Base-by-base conservation (phyloP, 2,888 invertebrate species). In the Mimachlamys varia region DNA sequence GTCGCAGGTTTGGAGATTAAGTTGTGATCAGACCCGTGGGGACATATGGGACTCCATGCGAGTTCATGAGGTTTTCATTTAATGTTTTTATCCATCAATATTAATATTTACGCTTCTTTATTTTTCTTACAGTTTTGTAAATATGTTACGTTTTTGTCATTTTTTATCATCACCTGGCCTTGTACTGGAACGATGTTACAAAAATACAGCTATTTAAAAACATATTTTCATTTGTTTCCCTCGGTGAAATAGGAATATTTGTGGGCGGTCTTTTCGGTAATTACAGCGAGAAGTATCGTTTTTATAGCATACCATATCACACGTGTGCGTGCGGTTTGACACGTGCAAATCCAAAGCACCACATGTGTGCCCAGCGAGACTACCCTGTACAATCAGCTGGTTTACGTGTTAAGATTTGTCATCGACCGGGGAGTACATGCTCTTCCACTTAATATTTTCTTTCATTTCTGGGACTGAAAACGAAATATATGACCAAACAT, bases 91-190 rank as follows among this genome's bases (percentile, higher is more conserved):
- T 22, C 33, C 76, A 27, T 76, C 76, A 76, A 76, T 76, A 76
- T 76, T 33, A 76, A 76, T 33, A 22, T 33, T 33, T 2, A n/a
- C 15, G 17, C 22, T 76, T 76, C 33, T 76, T 76, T 76, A 33
- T 27, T 33, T 76, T 12, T 33, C 13, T 76, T 76, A 17, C 13
- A 76, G 10, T 76, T 76, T 33, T 27, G 17, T 76, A 76, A 76
- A 76, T 76, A 76, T 27, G n/a, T 33, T 33, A 27, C 76, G 76
- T 76, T 76, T 76, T 76, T 76, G 76, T 76, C 76, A 76, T 76
- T 76, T 76, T 76, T 33, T 1, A 33, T 4, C 76, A 33, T 76
- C 76, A 33, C 12, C 27, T 27, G 33, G 76, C 76, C 76, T 76
- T 76, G 27, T n/a, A n/a, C 13, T 2, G 33, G 2, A 76, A 76